phyloP scores from a whole-genome alignment of 2,797 vertebrate species.

The Delichon dasypus region DNA sequence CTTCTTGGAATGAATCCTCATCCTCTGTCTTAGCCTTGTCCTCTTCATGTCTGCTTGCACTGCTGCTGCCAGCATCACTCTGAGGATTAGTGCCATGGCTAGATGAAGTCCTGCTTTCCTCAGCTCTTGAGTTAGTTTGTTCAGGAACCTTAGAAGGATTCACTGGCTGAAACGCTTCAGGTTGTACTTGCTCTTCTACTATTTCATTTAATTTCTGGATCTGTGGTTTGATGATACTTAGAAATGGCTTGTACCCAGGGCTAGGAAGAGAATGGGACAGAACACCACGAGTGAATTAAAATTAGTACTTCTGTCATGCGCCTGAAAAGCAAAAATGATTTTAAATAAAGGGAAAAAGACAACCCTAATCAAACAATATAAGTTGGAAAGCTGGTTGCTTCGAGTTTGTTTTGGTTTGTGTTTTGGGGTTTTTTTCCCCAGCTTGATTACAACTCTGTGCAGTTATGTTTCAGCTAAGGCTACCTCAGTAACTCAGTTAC shows the following conservation, averaged over 20 bases:
- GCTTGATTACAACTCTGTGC: not conserved
- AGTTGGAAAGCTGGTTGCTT: not conserved
- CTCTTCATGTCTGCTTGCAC: conserved; percentile 75
- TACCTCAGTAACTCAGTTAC: not conserved
- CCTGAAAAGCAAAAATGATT: not conserved
- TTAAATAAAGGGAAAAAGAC: not conserved
- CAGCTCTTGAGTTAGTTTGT: conserved; percentile 74
- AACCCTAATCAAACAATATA: not conserved
- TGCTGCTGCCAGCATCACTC: conserved; percentile 69
- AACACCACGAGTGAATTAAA: not conserved
- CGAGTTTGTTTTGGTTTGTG: not conserved
- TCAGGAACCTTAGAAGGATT: conserved; percentile 80
- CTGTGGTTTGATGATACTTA: conserved; percentile 91
- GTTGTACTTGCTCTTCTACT: conserved; percentile 83
- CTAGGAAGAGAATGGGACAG: conserved; percentile 69
- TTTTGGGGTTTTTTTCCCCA: not conserved
- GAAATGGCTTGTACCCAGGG: conserved; percentile 95
- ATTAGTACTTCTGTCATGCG: not conserved
- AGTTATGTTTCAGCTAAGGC: not conserved
- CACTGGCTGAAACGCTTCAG: conserved; percentile 88
- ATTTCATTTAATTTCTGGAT: conserved; percentile 89
- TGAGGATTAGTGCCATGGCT: conserved; percentile 78
- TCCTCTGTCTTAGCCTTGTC: conserved; percentile 76
- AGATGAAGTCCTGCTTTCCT: conserved; percentile 81
- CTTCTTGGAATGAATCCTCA: conserved; percentile 86